phyloP scores from a whole-genome alignment of 2,888 invertebrate genomes.

The Dorcus parallelipipedus region DNA sequence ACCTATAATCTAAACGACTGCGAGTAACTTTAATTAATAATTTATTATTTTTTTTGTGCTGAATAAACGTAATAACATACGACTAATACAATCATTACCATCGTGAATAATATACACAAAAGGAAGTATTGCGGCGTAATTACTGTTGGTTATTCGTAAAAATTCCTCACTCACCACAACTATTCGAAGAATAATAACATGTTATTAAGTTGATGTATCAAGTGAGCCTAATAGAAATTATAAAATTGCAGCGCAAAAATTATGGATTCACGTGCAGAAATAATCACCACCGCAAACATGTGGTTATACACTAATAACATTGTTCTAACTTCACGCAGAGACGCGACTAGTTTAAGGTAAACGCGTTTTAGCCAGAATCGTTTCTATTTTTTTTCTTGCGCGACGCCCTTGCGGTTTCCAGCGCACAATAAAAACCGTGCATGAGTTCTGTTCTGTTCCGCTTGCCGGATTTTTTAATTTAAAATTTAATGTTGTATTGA shows the following conservation, averaged over 20 bases:
- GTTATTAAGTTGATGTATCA: conserved; percentile 18
- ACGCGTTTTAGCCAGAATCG: neutral
- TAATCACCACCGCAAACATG: conserved; percentile 40
- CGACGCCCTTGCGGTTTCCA: neutral
- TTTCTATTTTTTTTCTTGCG: neutral
- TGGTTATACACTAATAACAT: conserved; percentile 40
- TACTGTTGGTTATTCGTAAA: neutral
- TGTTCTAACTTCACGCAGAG: conserved; percentile 17
- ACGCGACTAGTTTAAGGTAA: neutral
- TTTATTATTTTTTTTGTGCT: neutral
- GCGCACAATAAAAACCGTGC: neutral
- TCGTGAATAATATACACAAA: neutral
- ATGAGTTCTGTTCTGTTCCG: too few relatives aligned
- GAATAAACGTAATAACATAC: neutral
- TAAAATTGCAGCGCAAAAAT: conserved; percentile 35
- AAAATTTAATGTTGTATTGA: too few relatives aligned
- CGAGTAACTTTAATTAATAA: neutral
- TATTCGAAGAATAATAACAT: conserved; percentile 13
- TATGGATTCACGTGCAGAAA: conserved; percentile 41
- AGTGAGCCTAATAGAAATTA: conserved; percentile 35
- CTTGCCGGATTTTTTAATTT: too few relatives aligned
- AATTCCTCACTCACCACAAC: neutral
- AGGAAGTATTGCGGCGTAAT: neutral
- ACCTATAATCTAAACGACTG: too few relatives aligned
- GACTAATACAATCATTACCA: conserved; percentile 1